Evolutionary conservation across 2,888 invertebrate genomes (phyloP).

Genomic region (Oscheius onirici): DNA sequence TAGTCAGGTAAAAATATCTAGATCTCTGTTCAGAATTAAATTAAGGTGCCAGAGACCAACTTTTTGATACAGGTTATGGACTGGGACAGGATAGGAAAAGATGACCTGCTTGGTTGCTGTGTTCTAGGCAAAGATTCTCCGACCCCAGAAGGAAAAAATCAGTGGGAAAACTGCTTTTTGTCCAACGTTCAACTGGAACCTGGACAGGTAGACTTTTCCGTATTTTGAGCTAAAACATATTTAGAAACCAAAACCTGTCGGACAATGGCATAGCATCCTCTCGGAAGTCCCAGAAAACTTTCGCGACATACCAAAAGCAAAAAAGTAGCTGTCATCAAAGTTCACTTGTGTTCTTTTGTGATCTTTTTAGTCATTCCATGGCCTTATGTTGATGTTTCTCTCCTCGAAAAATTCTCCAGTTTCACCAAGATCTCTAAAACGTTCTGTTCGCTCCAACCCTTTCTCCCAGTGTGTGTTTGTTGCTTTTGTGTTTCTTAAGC

Average conservation of each 20-base stretch:
- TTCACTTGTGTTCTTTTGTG: slow-evolving; percentile 24
- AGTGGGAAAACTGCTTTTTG: slow-evolving; percentile 69
- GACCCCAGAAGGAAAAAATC: slow-evolving; percentile 64
- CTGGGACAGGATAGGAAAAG: slow-evolving; percentile 87
- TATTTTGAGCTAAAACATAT: too few relatives aligned
- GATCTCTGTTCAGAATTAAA: neutral
- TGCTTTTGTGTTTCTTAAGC: slow-evolving; percentile 11
- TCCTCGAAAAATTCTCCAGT: neutral
- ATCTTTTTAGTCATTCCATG: slow-evolving; percentile 9
- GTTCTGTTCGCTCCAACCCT: neutral
- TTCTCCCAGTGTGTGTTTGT: neutral
- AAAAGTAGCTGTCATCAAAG: slow-evolving; percentile 45
- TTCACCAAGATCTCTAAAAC: neutral
- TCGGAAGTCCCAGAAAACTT: slow-evolving; percentile 69
- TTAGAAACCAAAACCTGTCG: slow-evolving; percentile 62
- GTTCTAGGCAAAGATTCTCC: slow-evolving; percentile 72
- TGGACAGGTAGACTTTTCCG: slow-evolving; percentile 35
- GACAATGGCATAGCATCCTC: slow-evolving; percentile 69
- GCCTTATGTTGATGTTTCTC: slow-evolving; percentile 11
- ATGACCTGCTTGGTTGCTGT: slow-evolving; percentile 85
- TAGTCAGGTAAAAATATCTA: slow-evolving; percentile 77
- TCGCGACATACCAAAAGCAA: slow-evolving; percentile 69
- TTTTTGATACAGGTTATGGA: slow-evolving; percentile 87
- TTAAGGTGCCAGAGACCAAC: slow-evolving; percentile 82
- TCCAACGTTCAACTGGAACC: slow-evolving; percentile 19